Conservation (phyloP, 2,797 vertebrate genomes). For the Helarctos malayanus region DNA sequence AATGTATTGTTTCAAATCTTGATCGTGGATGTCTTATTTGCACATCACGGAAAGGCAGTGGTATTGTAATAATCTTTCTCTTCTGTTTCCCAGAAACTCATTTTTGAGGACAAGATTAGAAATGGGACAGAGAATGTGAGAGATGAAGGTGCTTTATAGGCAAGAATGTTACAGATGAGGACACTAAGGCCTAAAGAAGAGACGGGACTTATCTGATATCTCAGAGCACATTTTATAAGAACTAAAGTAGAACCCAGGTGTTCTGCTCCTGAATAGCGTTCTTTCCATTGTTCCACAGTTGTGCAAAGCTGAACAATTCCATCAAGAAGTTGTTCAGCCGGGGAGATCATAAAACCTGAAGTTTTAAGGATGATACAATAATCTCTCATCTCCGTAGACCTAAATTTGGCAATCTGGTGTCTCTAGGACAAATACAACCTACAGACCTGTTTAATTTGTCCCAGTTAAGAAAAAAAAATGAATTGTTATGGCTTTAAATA, state of each 20-base stretch:
- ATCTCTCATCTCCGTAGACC: not conserved
- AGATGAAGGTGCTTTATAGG: not conserved
- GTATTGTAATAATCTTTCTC: not conserved
- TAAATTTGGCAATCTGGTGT: not conserved
- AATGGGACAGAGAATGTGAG: not conserved
- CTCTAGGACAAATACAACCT: not conserved
- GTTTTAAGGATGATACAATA: not conserved
- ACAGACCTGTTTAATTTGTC: not conserved
- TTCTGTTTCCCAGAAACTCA: not conserved
- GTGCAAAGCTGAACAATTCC: not conserved
- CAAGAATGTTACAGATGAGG: not conserved
- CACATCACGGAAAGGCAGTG: not conserved
- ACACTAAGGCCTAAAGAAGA: not conserved
- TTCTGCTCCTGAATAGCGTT: not conserved
- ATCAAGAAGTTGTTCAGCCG: not conserved
- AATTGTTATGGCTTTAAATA: conserved; percentile 4
- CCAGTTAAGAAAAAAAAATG: not conserved
- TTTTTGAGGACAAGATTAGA: not conserved
- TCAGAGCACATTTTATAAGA: not conserved
- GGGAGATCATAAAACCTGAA: not conserved
- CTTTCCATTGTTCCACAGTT: not conserved
- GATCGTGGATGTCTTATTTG: not conserved
- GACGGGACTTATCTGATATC: not conserved
- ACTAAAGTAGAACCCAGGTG: not conserved
- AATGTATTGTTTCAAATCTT: conserved; percentile 33